Conservation (phyloP, 2,888 invertebrate species). For the Perizoma affinitatum region DNA sequence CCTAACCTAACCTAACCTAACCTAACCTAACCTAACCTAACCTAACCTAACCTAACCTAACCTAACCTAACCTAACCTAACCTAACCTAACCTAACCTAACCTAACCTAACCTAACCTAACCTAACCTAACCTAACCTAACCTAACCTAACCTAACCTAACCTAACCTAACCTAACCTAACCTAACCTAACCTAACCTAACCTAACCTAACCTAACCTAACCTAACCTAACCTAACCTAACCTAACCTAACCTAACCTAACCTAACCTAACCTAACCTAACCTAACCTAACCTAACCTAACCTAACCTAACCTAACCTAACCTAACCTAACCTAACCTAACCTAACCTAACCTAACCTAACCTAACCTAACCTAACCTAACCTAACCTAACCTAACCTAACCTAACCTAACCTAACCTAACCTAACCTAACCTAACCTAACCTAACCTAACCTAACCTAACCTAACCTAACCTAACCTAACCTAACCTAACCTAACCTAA, state of each 20-base stretch:
- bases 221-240: slow-evolving; percentile 1
- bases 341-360: slow-evolving; percentile 1
- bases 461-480: slow-evolving; percentile 1
- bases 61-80: slow-evolving; percentile 1
- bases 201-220: slow-evolving; percentile 1
- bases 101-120: slow-evolving; percentile 1
- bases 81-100: slow-evolving; percentile 1
- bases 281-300: slow-evolving; percentile 1
- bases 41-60: slow-evolving; percentile 1
- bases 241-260: slow-evolving; percentile 1
- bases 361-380: slow-evolving; percentile 1
- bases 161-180: slow-evolving; percentile 1
- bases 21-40: slow-evolving; percentile 1
- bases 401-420: slow-evolving; percentile 1
- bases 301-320: slow-evolving; percentile 1
- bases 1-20: slow-evolving; percentile 1
- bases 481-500: slow-evolving; percentile 1
- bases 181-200: slow-evolving; percentile 1
- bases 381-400: slow-evolving; percentile 1
- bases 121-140: slow-evolving; percentile 1
- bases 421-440: slow-evolving; percentile 1
- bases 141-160: slow-evolving; percentile 1
- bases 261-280: slow-evolving; percentile 1
- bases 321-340: slow-evolving; percentile 1
- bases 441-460: slow-evolving; percentile 1